Evolutionary conservation across 1,140 invertebrate species (phyloP).

Genomic region (Grapholita molesta): DNA sequence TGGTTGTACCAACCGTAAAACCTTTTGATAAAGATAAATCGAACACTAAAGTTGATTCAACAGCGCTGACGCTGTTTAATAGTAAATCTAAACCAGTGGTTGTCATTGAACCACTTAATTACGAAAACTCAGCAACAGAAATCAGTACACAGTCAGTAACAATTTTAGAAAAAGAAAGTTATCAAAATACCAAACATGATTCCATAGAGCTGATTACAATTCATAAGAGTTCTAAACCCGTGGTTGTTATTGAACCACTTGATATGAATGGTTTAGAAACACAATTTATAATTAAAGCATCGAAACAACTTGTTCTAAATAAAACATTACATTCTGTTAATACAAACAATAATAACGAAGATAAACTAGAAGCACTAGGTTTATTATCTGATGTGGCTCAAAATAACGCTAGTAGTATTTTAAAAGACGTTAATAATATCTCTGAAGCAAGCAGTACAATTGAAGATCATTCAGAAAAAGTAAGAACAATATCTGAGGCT

Average conservation of each 20-base stretch:
- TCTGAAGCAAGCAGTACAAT: neutral
- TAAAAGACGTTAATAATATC: neutral
- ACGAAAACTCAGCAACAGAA: neutral
- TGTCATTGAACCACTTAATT: neutral
- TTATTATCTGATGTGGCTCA: neutral
- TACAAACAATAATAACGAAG: neutral
- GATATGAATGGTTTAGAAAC: neutral
- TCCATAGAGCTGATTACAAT: neutral
- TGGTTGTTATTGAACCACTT: slow-evolving; percentile 8
- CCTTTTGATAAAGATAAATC: neutral
- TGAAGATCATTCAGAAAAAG: neutral
- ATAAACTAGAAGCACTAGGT: neutral
- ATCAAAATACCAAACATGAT: neutral
- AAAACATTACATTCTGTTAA: neutral
- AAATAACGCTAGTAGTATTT: neutral
- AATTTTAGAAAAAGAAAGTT: neutral
- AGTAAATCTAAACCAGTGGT: neutral
- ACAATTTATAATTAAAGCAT: neutral
- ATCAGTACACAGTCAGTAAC: neutral
- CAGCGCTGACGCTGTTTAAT: neutral
- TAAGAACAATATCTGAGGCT: neutral
- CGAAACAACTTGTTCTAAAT: neutral
- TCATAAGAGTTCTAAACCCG: neutral
- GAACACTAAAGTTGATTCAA: neutral
- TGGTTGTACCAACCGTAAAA: neutral